Evolutionary conservation across 1,140 invertebrate species (phyloP).

Genomic region (Laupala kohalensis): DNA sequence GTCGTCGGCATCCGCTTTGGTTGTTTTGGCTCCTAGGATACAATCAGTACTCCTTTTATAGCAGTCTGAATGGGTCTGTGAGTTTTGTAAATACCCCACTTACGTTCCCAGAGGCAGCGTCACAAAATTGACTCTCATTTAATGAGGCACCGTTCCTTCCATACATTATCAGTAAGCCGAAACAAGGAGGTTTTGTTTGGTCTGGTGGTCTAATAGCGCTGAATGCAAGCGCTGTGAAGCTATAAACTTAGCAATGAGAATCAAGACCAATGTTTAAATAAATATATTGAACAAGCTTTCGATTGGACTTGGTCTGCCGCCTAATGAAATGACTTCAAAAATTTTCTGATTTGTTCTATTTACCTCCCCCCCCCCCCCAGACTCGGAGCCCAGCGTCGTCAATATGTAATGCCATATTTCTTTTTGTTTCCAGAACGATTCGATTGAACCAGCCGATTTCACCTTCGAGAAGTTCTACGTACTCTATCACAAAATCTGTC

Average conservation of each 20-base stretch:
- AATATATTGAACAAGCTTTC: neutral
- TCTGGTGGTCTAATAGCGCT: too few species aligned
- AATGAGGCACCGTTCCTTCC: too few species aligned
- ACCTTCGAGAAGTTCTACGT: conserved; percentile 99
- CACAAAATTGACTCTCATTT: too few species aligned
- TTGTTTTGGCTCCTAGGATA: too few species aligned
- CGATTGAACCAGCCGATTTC: conserved; percentile 87
- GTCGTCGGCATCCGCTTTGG: too few species aligned
- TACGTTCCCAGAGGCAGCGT: too few species aligned
- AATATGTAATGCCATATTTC: neutral
- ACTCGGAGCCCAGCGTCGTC: neutral
- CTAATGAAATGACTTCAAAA: neutral
- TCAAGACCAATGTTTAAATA: neutral
- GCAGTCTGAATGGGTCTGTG: too few species aligned
- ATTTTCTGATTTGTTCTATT: neutral
- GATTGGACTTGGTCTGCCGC: too few species aligned
- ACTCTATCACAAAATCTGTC: conserved; percentile 97
- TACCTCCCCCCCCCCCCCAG: neutral
- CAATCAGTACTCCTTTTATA: too few species aligned
- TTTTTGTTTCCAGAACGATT: conserved; percentile 60
- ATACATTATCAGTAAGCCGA: too few species aligned
- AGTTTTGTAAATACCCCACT: too few species aligned
- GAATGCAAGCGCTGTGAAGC: neutral
- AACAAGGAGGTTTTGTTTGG: too few species aligned
- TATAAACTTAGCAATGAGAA: neutral